Conservation (phyloP, 2,888 invertebrate genomes). For the Protonemura montana region DNA sequence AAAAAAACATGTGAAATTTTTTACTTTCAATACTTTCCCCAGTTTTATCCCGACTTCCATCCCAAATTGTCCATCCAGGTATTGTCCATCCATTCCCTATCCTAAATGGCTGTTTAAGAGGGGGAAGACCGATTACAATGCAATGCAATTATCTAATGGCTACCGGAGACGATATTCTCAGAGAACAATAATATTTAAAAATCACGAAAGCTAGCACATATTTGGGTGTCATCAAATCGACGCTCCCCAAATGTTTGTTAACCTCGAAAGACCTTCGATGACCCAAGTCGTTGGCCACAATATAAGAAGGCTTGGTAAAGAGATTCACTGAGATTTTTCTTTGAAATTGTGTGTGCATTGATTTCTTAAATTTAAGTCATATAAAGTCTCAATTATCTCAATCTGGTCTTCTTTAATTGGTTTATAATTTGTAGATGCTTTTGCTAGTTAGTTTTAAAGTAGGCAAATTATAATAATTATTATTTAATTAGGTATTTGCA, state of each 20-base stretch:
- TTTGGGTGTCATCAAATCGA: not conserved
- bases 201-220: no score
- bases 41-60: no score
- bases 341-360: not conserved
- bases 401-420: not conserved
- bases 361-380: no score
- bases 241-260: not conserved
- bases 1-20: no score
- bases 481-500: not conserved
- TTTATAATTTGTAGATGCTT: constrained; percentile 23
- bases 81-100: not conserved
- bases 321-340: not conserved
- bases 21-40: no score
- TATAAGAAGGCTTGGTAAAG: not conserved
- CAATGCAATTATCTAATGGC: not conserved
- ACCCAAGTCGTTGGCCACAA: not conserved
- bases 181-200: no score
- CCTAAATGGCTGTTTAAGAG: constrained; percentile 27
- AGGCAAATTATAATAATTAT: not conserved
- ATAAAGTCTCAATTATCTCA: not conserved
- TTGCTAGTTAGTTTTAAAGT: not conserved
- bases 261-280: not conserved
- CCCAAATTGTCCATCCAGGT: no score
- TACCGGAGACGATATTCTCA: no score
- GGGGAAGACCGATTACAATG: constrained; percentile 29